phyloP scores from a whole-genome alignment of 2,113 vertebrate genomes.

The Coryphaenoides rupestris region DNA sequence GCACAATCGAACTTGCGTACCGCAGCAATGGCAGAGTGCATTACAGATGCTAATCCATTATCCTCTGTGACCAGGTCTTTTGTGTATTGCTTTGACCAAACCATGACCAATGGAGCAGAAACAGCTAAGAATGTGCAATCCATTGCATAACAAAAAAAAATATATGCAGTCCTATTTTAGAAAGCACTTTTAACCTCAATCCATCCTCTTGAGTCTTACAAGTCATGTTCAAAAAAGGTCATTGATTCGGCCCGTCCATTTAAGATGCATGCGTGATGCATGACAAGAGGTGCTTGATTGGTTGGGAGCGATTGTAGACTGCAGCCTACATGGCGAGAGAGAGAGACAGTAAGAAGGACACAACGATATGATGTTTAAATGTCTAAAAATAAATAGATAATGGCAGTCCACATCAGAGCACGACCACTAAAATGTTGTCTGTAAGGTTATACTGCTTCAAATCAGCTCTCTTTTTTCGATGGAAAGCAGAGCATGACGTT shows the following conservation, averaged over 20 bases:
- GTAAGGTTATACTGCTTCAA: too few relatives aligned
- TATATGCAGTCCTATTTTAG: background rate
- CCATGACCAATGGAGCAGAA: background rate
- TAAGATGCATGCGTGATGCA: constrained; percentile 17
- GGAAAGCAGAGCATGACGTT: too few relatives aligned
- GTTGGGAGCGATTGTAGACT: constrained; percentile 13
- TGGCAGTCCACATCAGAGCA: too few relatives aligned
- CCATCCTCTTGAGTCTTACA: constrained; percentile 12
- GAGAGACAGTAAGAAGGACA: constrained; percentile 8
- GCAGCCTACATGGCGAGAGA: constrained; percentile 36
- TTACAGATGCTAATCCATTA: background rate
- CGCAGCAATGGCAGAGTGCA: background rate
- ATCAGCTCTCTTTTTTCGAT: too few relatives aligned
- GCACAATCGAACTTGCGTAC: background rate
- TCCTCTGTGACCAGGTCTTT: background rate
- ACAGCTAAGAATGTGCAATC: background rate
- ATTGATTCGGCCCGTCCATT: constrained; percentile 20
- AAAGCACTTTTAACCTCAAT: constrained; percentile 13
- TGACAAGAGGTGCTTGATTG: too few relatives aligned
- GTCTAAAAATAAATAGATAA: background rate
- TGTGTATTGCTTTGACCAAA: constrained; percentile 4
- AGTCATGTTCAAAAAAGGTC: constrained; percentile 21
- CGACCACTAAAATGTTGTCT: too few relatives aligned
- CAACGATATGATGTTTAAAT: background rate
- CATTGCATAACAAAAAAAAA: constrained; percentile 5